Percentiles rank a stretch among this genome's conserved stretches.
Evolutionary conservation across 1,140 invertebrate species (phyloP).

Genomic region (Thaumatotibia leucotreta): DNA sequence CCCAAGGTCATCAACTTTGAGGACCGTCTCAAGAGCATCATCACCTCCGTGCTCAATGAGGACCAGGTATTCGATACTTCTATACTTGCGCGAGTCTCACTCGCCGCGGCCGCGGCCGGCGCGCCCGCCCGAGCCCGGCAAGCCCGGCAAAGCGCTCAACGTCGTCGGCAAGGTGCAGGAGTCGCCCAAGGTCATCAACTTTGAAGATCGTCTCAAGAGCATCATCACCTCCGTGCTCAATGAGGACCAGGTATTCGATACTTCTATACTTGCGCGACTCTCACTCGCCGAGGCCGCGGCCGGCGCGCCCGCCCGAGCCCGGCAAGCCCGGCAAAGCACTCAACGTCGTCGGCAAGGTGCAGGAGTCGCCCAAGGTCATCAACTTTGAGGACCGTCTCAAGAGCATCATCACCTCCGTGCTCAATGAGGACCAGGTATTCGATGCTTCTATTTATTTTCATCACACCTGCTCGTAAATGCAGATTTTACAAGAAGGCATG

Average conservation of each 20-base stretch:
- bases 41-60: slow-evolving; percentile 92
- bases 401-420: slow-evolving; percentile 92
- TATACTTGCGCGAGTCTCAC: slow-evolving; percentile 56
- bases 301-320: slow-evolving; percentile 50
- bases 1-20: slow-evolving; percentile 92
- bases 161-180: slow-evolving; percentile 79
- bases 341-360: slow-evolving; percentile 73
- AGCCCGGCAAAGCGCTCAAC: slow-evolving; percentile 67
- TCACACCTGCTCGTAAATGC: no score
- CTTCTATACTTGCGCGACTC: slow-evolving; percentile 64
- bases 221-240: slow-evolving; percentile 94
- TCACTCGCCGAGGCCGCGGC: slow-evolving; percentile 32
- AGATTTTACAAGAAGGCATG: no score
- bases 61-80: no score
- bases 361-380: slow-evolving; percentile 88
- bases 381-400: slow-evolving; percentile 95
- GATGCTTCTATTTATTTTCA: no score
- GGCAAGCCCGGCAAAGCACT: slow-evolving; percentile 66
- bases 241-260: slow-evolving; percentile 85
- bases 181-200: slow-evolving; percentile 90
- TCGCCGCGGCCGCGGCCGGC: slow-evolving; percentile 35
- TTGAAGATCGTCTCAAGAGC: slow-evolving; percentile 93
- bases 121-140: slow-evolving; percentile 57
- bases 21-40: slow-evolving; percentile 94
- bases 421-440: slow-evolving; percentile 89